Base-by-base conservation (phyloP, 1,140 invertebrate genomes). In the Ephestia elutella region DNA sequence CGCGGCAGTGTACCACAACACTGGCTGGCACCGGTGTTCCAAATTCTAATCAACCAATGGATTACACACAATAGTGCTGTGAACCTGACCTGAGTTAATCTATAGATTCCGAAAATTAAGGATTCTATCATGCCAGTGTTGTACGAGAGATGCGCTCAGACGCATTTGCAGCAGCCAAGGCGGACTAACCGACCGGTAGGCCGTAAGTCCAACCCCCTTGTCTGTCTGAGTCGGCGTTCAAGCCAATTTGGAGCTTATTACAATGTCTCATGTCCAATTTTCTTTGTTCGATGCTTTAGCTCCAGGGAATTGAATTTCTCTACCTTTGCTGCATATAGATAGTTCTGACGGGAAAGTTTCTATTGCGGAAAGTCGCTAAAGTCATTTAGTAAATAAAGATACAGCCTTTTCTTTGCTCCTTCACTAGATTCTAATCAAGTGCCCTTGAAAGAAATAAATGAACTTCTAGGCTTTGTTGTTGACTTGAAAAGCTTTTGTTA, bases 1-100 rank as follows among this genome's bases (percentile, higher is more conserved):
- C 69, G 70, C 80, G 80, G 79, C 78, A 78, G 84, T 71, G 73
- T 78, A 75, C 73, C 78, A 74, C 70, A 71, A 71, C 75, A 78
- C 82, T 63, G 78, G 74, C 80, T 80, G 78, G 73, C 67, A 80
- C 82, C 67, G 76, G 56, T 60, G 67, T 67, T 57, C 62, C 49
- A 65, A 71, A 70, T 71, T 70, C 70, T 53, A 70, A 75, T 62
- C 49, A 53, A 54, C 58, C 67, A 78, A 78, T 75, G 77, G 67
- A 73, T 78, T 65, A 73, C 70, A 72, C 60, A 69, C 59, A 71
- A 65, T 76, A 78, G 74, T 78, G 74, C 70, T 71, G 73, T 68
- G 64, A 74, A 75, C 69, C 66, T 71, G 69, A 75, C 70, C 68
- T 76, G 54, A 61, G 38, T 49, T 53, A 32, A 54, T 62, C 62